Evolutionary conservation across 1,140 invertebrate species (phyloP).

Genomic region (Battus philenor): DNA sequence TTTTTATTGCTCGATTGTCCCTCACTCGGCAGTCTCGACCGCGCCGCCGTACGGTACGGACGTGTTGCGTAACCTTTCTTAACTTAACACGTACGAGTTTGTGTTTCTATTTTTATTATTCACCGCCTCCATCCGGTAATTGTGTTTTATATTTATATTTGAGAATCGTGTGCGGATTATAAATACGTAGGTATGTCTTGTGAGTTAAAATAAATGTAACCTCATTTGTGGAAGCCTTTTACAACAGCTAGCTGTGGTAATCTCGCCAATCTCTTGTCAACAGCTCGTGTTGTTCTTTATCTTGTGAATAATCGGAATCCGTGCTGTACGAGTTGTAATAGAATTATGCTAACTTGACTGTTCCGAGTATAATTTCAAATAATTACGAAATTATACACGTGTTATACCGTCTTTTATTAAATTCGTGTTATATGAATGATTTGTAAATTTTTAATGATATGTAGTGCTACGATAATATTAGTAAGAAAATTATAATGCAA

Average conservation of each 20-base stretch:
- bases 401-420: not conserved
- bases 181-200: not conserved
- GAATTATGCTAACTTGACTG: no score
- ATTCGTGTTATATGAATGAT: not conserved
- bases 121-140: conserved; percentile 9
- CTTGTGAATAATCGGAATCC: not conserved
- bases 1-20: conserved; percentile 23
- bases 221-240: conserved; percentile 7
- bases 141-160: conserved; percentile 9
- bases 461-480: not conserved
- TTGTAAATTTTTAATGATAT: not conserved
- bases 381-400: not conserved
- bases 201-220: conserved; percentile 9
- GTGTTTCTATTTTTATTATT: conserved; percentile 7
- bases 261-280: not conserved
- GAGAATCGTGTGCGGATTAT: not conserved
- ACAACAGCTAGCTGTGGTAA: conserved; percentile 1
- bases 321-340: no score
- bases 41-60: conserved; percentile 23
- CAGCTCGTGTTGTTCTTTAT: conserved; percentile 12
- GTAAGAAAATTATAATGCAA: not conserved
- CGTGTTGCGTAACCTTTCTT: conserved; percentile 20
- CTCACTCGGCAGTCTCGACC: conserved; percentile 24
- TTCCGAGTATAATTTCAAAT: not conserved
- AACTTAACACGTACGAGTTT: not conserved